Conservation (phyloP, 1,140 invertebrate species). For the Drosophila neocordata region DNA sequence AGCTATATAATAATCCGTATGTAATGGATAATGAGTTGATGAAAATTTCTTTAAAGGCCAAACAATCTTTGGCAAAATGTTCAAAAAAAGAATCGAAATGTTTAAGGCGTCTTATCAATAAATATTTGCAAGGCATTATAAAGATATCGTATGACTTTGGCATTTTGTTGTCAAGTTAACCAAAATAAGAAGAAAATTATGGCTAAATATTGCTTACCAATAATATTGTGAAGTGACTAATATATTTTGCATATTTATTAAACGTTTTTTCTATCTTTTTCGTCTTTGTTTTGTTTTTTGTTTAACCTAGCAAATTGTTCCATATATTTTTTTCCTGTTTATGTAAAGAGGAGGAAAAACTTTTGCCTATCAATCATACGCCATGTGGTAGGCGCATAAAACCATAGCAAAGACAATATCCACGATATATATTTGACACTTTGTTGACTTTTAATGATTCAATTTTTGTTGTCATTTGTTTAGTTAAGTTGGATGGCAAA, state of each 20-base stretch:
- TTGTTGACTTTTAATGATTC: conserved; percentile 76
- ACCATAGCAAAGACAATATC: conserved; percentile 55
- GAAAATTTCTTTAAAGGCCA: not conserved
- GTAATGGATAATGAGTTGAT: not conserved
- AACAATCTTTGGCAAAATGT: not conserved
- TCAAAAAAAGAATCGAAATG: too few relatives aligned
- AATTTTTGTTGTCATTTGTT: conserved; percentile 60
- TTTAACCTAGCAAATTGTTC: conserved; percentile 44
- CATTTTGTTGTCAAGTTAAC: not conserved
- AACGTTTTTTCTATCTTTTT: conserved; percentile 1
- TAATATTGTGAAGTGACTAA: conserved; percentile 63
- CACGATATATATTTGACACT: conserved; percentile 39
- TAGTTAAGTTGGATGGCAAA: conserved; percentile 58
- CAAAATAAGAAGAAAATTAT: not conserved
- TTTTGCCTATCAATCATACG: conserved; percentile 65
- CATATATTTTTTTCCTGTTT: conserved; percentile 23
- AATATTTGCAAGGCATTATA: not conserved
- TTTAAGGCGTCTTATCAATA: not conserved
- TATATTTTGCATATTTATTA: conserved; percentile 56
- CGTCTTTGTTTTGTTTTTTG: conserved; percentile 15
- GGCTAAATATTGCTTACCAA: conserved; percentile 50
- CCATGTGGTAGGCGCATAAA: conserved; percentile 49
- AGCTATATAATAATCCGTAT: not conserved
- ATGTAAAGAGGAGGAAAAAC: not conserved
- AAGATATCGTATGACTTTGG: conserved; percentile 1